Conservation (phyloP, 2,113 vertebrate genomes). For the Centrocercus urophasianus region DNA sequence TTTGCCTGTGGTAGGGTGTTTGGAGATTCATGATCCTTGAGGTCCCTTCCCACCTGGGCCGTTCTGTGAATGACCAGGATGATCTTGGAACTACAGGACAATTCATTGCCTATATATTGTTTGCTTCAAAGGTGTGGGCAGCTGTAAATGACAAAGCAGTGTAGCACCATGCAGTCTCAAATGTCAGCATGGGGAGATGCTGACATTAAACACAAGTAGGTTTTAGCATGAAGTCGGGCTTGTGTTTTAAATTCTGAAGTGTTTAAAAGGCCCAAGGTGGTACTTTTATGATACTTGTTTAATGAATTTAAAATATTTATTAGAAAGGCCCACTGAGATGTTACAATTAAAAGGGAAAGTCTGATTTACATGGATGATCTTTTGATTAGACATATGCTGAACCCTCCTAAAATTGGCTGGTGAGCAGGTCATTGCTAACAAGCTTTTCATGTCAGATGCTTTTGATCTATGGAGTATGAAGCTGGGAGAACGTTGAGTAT, state of each 20-base stretch:
- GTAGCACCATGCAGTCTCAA: not conserved
- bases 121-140: not conserved
- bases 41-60: too few species aligned
- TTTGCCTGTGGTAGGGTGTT: too few species aligned
- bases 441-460: not conserved
- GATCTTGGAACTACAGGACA: not conserved
- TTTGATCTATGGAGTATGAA: not conserved
- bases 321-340: not conserved
- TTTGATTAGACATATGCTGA: not conserved
- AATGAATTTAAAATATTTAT: slow-evolving; percentile 50
- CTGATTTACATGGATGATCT: not conserved
- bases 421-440: not conserved
- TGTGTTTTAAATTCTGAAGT: not conserved
- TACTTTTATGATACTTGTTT: slow-evolving; percentile 2
- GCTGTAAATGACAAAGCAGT: not conserved
- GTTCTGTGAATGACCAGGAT: not conserved
- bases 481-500: rapidly evolving
- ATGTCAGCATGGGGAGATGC: not conserved
- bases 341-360: not conserved
- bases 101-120: not conserved
- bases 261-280: slow-evolving; percentile 14
- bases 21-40: too few species aligned
- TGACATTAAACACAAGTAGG: not conserved
- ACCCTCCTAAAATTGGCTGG: not conserved
- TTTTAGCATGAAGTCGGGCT: not conserved